Evolutionary conservation across 2,888 invertebrate genomes (phyloP).

Genomic region (Dione juno): DNA sequence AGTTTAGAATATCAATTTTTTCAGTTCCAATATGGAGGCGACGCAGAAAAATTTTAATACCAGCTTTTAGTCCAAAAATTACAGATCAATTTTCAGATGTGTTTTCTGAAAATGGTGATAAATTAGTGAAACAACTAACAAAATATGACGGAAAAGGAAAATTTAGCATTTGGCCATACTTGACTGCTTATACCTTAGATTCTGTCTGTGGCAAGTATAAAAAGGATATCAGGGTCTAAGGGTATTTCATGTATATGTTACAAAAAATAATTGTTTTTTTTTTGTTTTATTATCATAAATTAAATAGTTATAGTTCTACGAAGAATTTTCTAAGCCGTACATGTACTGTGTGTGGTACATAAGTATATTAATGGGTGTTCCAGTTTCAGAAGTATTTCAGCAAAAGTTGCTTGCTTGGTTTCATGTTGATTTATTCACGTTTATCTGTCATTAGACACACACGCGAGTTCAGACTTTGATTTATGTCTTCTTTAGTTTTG

Average conservation of each 20-base stretch:
- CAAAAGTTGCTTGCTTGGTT: constrained; percentile 27
- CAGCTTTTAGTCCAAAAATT: constrained; percentile 87
- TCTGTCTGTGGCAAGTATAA: constrained; percentile 84
- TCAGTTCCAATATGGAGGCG: constrained; percentile 83
- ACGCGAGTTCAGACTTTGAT: constrained; percentile 38
- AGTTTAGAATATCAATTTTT: constrained; percentile 14
- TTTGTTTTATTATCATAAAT: no score
- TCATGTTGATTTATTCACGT: constrained; percentile 34
- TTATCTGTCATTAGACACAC: constrained; percentile 37
- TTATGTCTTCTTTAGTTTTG: constrained; percentile 25
- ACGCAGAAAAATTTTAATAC: constrained; percentile 85
- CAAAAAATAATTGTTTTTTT: no score
- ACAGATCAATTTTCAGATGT: constrained; percentile 85
- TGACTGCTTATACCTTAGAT: constrained; percentile 84
- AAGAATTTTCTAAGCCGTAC: constrained; percentile 2
- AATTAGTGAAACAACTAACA: constrained; percentile 71
- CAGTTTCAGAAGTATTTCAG: constrained; percentile 30
- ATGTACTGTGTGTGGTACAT: constrained; percentile 9
- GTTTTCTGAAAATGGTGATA: constrained; percentile 84
- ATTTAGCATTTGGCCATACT: constrained; percentile 80
- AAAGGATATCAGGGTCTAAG: not conserved
- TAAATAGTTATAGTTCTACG: not conserved
- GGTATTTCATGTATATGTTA: not conserved
- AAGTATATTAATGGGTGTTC: constrained; percentile 25
- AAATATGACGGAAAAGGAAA: constrained; percentile 52